Conservation (phyloP, 1,140 invertebrate species). For the Conus ventricosus region DNA sequence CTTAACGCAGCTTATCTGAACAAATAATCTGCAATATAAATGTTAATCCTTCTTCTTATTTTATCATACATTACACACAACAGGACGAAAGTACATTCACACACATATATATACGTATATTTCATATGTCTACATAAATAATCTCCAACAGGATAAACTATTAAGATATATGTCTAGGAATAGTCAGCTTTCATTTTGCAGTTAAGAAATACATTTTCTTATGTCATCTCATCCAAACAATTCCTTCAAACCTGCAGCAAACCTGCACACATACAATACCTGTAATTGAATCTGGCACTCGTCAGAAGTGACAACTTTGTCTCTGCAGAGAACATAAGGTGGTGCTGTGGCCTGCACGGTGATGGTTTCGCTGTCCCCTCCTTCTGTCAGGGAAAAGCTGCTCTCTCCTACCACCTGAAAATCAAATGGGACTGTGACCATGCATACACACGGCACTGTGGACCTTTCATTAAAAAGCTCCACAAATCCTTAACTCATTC, state of each 20-base stretch:
- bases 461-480: not conserved
- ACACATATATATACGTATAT: no score
- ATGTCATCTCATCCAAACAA: no score
- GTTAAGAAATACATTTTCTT: not conserved
- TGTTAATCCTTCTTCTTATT: no score
- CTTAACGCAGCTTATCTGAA: no score
- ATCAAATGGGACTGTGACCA: constrained; percentile 6
- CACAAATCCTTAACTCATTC: no score
- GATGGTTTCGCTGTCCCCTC: constrained; percentile 40
- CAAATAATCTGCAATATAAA: no score
- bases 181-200: not conserved
- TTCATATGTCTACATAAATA: no score
- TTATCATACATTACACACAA: no score
- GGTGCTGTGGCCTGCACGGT: constrained; percentile 52
- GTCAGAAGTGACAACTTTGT: constrained; percentile 27
- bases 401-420: constrained; percentile 41
- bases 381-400: constrained; percentile 45
- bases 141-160: no score
- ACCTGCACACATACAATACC: constrained; percentile 30
- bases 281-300: constrained; percentile 37
- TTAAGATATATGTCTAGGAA: no score
- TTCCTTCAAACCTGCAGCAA: no score
- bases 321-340: constrained; percentile 57
- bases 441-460: not conserved
- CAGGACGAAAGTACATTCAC: no score